Evolutionary conservation across 2,888 invertebrate species (phyloP).

Genomic region (Cynaeus angustus): DNA sequence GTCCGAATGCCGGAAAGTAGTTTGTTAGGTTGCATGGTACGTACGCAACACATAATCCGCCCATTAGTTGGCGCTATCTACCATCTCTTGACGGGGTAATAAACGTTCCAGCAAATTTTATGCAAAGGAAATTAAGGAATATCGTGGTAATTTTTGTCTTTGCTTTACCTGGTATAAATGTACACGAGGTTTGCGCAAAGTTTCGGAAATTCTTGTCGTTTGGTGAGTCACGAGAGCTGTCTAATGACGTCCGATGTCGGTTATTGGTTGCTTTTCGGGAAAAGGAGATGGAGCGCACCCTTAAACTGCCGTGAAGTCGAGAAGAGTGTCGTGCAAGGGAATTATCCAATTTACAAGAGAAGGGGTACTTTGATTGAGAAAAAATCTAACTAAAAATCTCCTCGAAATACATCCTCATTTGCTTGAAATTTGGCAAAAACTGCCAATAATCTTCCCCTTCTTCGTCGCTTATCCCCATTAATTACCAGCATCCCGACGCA

Average conservation of each 20-base stretch:
- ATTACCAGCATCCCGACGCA: conserved; percentile 19
- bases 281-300: no score
- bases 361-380: no score
- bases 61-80: conserved; percentile 44
- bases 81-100: conserved; percentile 40
- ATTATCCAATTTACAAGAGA: no score
- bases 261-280: conserved; percentile 12
- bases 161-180: neutral
- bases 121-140: neutral
- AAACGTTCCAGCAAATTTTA: conserved; percentile 13
- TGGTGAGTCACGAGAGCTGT: conserved; percentile 22
- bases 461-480: conserved; percentile 1
- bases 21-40: conserved; percentile 37
- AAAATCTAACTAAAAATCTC: no score
- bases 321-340: no score
- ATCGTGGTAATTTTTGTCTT: no score
- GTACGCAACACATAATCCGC: conserved; percentile 42
- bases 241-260: conserved; percentile 25
- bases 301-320: no score
- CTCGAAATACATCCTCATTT: neutral
- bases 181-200: neutral
- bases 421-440: neutral
- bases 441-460: neutral
- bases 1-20: conserved; percentile 32
- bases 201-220: conserved; percentile 19